Percentiles rank a stretch among this genome's conserved stretches.
phyloP scores from a whole-genome alignment of 1,140 invertebrate genomes.

The Leptinotarsa defecta region DNA sequence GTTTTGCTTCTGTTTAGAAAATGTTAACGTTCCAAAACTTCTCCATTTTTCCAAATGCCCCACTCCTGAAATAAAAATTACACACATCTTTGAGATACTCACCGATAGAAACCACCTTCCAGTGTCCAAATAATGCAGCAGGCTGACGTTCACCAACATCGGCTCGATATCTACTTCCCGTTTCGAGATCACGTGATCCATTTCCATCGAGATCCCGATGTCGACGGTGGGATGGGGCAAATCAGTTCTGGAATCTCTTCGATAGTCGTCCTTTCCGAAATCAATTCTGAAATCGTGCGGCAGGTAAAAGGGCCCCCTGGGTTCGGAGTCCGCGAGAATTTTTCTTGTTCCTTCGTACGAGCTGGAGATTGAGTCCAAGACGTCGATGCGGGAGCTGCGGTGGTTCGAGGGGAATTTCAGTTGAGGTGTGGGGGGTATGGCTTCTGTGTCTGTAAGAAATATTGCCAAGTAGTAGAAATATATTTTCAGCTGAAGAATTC shows the following conservation, averaged over 20 bases:
- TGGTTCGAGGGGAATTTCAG: slow-evolving; percentile 44
- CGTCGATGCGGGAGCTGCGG: slow-evolving; percentile 49
- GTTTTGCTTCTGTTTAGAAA: neutral
- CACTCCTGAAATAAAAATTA: neutral
- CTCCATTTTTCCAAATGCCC: neutral
- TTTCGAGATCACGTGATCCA: slow-evolving; percentile 62
- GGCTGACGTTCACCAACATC: slow-evolving; percentile 80
- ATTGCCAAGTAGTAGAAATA: neutral
- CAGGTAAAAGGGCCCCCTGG: slow-evolving; percentile 49
- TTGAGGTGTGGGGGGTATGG: slow-evolving; percentile 6
- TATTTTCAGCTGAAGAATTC: no score
- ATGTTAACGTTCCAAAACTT: neutral
- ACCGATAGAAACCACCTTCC: slow-evolving; percentile 92
- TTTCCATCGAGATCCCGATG: slow-evolving; percentile 57
- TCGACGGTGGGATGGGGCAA: slow-evolving; percentile 56
- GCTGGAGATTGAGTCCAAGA: slow-evolving; percentile 61
- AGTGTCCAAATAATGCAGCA: slow-evolving; percentile 87
- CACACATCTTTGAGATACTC: neutral
- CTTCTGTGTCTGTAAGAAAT: slow-evolving; percentile 7
- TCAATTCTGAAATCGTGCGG: slow-evolving; percentile 49
- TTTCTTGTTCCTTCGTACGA: slow-evolving; percentile 58
- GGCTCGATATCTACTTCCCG: slow-evolving; percentile 64
- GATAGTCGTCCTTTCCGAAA: slow-evolving; percentile 32
- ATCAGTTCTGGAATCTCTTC: slow-evolving; percentile 42
- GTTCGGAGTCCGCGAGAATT: slow-evolving; percentile 57